phyloP scores from a whole-genome alignment of 2,888 invertebrate species.

The Hemicrepidius hirtus region DNA sequence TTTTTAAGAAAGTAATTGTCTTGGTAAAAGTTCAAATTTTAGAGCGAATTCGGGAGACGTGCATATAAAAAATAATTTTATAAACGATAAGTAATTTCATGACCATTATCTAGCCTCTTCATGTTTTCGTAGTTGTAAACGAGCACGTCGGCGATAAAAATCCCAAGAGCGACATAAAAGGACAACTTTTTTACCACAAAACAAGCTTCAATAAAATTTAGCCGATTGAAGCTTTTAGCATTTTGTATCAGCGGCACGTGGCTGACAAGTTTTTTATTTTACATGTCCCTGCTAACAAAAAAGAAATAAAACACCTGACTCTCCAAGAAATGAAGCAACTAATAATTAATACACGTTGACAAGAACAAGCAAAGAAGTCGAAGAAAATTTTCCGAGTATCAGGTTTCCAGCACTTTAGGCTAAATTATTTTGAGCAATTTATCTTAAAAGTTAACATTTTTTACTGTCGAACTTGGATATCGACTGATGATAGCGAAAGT shows the following conservation, averaged over 20 bases:
- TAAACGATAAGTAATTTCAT: conserved; percentile 5
- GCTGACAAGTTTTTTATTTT: conserved; percentile 39
- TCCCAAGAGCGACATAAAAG: conserved; percentile 39
- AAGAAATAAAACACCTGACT: conserved; percentile 37
- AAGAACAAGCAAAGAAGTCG: conserved; percentile 35
- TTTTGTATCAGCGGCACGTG: conserved; percentile 42
- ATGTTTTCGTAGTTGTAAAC: conserved; percentile 22
- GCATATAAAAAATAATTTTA: conserved; percentile 15
- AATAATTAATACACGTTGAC: conserved; percentile 31
- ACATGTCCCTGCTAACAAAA: conserved; percentile 7
- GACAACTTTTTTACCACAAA: conserved; percentile 39
- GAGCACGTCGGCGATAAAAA: conserved; percentile 24
- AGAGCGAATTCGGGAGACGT: neutral
- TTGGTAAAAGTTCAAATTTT: too few relatives aligned
- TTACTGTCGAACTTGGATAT: conserved; percentile 40
- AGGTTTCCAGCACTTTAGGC: conserved; percentile 30
- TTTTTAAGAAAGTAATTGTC: too few relatives aligned
- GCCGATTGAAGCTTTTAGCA: conserved; percentile 43
- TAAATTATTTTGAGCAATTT: conserved; percentile 32
- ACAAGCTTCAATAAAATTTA: conserved; percentile 38
- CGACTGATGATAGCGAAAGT: conserved; percentile 42
- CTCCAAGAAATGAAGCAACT: conserved; percentile 10
- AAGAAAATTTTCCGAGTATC: conserved; percentile 20
- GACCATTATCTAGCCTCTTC: conserved; percentile 25
- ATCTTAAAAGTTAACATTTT: conserved; percentile 37